phyloP scores from a whole-genome alignment of 1,140 invertebrate species.

The Zaprionus inermis region DNA sequence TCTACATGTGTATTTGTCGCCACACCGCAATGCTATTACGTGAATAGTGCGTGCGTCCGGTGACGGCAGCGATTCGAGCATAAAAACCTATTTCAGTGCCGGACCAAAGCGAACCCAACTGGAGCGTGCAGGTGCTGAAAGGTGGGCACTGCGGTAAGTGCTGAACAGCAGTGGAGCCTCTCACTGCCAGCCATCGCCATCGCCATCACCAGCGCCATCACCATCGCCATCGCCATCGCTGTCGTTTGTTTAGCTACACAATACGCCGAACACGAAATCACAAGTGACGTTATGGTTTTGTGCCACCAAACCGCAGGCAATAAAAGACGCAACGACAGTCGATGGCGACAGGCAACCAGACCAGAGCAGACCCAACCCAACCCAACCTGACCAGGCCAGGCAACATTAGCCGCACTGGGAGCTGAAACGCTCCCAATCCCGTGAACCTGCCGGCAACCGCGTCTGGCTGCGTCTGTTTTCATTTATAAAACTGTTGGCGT shows the following conservation, averaged over 20 bases:
- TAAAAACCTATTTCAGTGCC: slow-evolving; percentile 26
- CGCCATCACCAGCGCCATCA: too few species aligned
- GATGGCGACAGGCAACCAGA: slow-evolving; percentile 30
- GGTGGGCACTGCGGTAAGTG: slow-evolving; percentile 56
- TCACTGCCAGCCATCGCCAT: too few species aligned
- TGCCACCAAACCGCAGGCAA: slow-evolving; percentile 77
- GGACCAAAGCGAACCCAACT: slow-evolving; percentile 14
- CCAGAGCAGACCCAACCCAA: too few species aligned
- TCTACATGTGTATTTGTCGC: slow-evolving; percentile 56
- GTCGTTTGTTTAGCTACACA: slow-evolving; percentile 66
- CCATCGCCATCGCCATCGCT: background rate
- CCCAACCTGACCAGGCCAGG: too few species aligned
- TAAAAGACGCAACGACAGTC: slow-evolving; percentile 74
- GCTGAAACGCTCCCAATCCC: slow-evolving; percentile 21
- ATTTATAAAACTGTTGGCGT: slow-evolving; percentile 74
- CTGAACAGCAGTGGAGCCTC: slow-evolving; percentile 23
- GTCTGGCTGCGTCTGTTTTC: slow-evolving; percentile 58
- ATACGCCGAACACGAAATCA: slow-evolving; percentile 71
- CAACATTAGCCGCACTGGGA: slow-evolving; percentile 57
- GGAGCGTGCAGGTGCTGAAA: slow-evolving; percentile 68
- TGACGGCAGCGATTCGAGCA: slow-evolving; percentile 17
- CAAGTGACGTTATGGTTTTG: slow-evolving; percentile 79
- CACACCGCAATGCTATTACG: slow-evolving; percentile 77
- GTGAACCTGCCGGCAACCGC: background rate
- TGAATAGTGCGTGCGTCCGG: slow-evolving; percentile 59